phyloP scores from a whole-genome alignment of 1,140 invertebrate species.

The Grapholita molesta region DNA sequence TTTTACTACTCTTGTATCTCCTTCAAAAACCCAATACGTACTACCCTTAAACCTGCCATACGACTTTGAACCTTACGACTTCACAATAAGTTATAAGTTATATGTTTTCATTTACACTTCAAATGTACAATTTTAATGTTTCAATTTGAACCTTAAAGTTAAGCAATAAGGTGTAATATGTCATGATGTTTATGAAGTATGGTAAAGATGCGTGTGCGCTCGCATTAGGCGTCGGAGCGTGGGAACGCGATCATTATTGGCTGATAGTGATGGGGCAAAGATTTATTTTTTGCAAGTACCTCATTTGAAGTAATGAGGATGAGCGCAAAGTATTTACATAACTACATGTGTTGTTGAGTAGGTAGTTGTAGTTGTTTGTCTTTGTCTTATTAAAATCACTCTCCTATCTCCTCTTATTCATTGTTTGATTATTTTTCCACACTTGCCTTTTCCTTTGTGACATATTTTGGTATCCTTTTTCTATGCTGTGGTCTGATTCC shows the following conservation, averaged over 20 bases:
- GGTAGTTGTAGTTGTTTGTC: not conserved
- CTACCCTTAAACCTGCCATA: not conserved
- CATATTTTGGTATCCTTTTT: too few relatives aligned
- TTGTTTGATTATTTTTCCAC: too few relatives aligned
- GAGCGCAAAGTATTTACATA: not conserved
- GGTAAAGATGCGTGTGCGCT: not conserved
- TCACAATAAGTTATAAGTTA: not conserved
- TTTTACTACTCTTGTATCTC: not conserved
- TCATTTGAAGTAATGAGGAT: not conserved
- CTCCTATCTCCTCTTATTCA: too few relatives aligned
- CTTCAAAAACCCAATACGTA: not conserved
- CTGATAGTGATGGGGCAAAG: not conserved
- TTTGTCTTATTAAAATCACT: too few relatives aligned
- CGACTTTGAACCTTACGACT: not conserved
- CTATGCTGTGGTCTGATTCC: too few relatives aligned
- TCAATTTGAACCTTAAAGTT: not conserved
- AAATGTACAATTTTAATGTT: not conserved
- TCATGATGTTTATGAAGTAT: not conserved
- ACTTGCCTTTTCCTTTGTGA: too few relatives aligned
- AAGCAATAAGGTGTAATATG: not conserved
- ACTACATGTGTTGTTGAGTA: not conserved
- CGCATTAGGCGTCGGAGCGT: not conserved
- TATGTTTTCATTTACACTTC: not conserved
- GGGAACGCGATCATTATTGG: constrained; percentile 12
- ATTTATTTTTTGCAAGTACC: not conserved